Percentiles rank a stretch among this genome's conserved stretches.
Conservation (phyloP, 2,888 invertebrate genomes). For the Lepidonotus clava region DNA sequence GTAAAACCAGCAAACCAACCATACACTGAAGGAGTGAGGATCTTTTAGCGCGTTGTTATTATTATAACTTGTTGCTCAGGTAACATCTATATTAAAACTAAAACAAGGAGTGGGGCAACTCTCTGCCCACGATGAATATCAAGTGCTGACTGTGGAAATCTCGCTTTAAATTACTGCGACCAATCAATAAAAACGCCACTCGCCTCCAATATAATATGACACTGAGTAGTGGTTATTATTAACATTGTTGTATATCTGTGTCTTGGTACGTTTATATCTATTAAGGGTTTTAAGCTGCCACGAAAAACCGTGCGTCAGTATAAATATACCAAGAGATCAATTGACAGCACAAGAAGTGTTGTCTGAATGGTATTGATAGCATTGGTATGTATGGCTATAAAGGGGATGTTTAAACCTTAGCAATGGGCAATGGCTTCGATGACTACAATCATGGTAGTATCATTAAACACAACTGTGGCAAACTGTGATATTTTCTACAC, state of each 20-base stretch:
- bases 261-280: not conserved
- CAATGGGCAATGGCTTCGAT: not conserved
- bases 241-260: no score
- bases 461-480: constrained; percentile 5
- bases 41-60: no score
- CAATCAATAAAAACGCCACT: not conserved
- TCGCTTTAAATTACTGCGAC: constrained; percentile 1
- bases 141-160: constrained; percentile 5
- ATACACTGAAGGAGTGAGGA: no score
- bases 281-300: not conserved
- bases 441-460: not conserved
- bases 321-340: constrained; percentile 42
- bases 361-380: not conserved
- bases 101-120: no score
- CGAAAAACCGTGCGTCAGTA: not conserved
- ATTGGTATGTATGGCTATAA: not conserved
- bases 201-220: no score
- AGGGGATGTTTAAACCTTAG: not conserved
- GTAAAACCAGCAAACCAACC: no score
- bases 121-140: no score
- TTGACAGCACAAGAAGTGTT: no score
- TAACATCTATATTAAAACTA: no score
- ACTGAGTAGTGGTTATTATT: no score
- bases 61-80: no score
- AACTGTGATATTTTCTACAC: constrained; percentile 24